Base-by-base conservation (phyloP, 2,113 vertebrate species). In the Chelonoidis abingdonii region DNA sequence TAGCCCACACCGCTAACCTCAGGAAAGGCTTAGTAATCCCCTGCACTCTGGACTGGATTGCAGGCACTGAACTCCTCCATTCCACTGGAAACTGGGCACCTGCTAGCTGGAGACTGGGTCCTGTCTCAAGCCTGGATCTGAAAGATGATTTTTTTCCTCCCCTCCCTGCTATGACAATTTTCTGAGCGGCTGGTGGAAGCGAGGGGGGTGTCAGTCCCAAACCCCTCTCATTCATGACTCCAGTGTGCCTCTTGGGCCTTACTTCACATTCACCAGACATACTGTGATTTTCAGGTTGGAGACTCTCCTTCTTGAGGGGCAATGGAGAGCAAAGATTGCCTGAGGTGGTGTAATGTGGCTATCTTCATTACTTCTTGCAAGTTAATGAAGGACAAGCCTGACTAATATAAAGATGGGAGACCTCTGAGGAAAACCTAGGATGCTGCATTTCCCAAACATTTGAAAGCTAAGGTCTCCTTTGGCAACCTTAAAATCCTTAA, bases 21-120 rank as follows among this genome's bases (percentile, higher is more conserved):
- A 81, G 14, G 12, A 50, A 89, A 56, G 22, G 5, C 1, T 25
- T 4, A 21, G 10, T 53, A 56, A 89, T 5, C 83, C n/a, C 10
- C 44, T 94, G 81, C 5, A 41, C 0, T 87, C 8, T 44, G 0
- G 0, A 2, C 56, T 52, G 79, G 8, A 13, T 91, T 21, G 1
- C 52, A 6, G 7, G 22, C 4, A 4, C 31, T 94, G 56, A 38
- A 7, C 19, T 93, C 69, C 44, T 13, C 59, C 72, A 3, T 83
- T 91, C 93, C 35, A 2, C 12, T 65, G 25, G 25, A 65, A 65
- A 19, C 9, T 8, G 53, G 0, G 54, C 54, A 56, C 54, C 54
- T 56, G 54, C 22, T 25, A 22, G 21, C 54, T 56, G 54, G 54
- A 10, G 24, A 22, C 54, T 56, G 22, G 54, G 54, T 56, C 54